Evolutionary conservation across 2,797 vertebrate genomes (phyloP), one percentile per base, ranked within the genome.

Genomic region (Moxostoma hubbsi): DNA sequence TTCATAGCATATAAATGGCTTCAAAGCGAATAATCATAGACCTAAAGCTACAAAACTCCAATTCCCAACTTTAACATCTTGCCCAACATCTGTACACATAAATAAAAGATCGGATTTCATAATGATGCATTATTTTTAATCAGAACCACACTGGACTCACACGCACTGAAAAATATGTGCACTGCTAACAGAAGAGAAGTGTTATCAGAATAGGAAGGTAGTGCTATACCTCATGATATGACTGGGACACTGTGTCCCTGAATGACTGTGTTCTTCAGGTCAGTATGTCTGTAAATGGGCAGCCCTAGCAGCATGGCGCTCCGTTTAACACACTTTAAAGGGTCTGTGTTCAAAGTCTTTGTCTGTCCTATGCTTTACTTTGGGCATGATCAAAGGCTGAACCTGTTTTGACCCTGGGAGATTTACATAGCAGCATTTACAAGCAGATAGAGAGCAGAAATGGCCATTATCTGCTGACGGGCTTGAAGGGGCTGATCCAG

Each of bases 111-210:
- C 5, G 6, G 16, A 58, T 74, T 68, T 67, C 75, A 57, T 5
- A 10, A 55, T 74, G 72, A 63, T 74, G 49, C 72, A 74, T 74
- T 74, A 53, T 45, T 15, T 72, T 51, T 63, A 73, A 61, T 47
- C 7, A 61, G 71, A 73, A 73, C 46, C 58, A 61, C 46, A 50
- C 55, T 59, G 55, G 49, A 15, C 53, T 46, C 36, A 46, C 3
- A 6, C 9, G 36, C 16, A 15, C 18, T 49, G n/a, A 59, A 15
- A 73, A 73, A 9, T 50, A 51, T 7, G 46, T 61, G 63, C 15
- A 47, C 13, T 12, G 15, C 72, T 51, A 51, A 73, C n/a, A 62
- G 8, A 50, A 53, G 47, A 63, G 24, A 49, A 51, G 58, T 63
- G 59, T 74, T 63, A 43, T 43, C 6, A 57, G 73, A 66, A n/a